phyloP scores from a whole-genome alignment of 2,113 vertebrate genomes.

The Hirundichthys speculiger region DNA sequence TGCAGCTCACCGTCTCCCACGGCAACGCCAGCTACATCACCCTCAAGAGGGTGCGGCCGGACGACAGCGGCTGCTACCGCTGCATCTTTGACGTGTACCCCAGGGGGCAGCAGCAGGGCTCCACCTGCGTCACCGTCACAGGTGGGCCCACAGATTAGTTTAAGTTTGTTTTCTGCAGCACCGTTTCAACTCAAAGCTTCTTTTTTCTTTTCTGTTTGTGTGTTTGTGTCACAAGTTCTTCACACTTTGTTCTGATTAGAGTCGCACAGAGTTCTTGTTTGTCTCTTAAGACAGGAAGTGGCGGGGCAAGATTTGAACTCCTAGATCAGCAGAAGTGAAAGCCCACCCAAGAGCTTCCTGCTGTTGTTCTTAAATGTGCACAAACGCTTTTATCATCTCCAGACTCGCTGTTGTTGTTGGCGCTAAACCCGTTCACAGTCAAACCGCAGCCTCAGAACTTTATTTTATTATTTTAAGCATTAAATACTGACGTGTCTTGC shows the following conservation, averaged over 20 bases:
- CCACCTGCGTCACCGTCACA: constrained; percentile 67
- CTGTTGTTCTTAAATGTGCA: constrained; percentile 32
- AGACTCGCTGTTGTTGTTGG: constrained; percentile 1
- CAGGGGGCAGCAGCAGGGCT: constrained; percentile 54
- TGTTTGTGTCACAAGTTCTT: neutral
- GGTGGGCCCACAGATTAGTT: too few species aligned
- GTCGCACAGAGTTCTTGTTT: constrained; percentile 19
- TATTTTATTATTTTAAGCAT: too few species aligned
- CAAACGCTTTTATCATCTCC: neutral
- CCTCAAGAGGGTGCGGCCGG: constrained; percentile 49
- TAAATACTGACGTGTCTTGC: neutral
- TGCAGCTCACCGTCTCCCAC: constrained; percentile 49
- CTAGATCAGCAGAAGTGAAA: constrained; percentile 15
- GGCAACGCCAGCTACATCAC: constrained; percentile 66
- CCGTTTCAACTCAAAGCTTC: too few species aligned
- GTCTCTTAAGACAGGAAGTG: constrained; percentile 29
- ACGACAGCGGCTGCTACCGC: constrained; percentile 75
- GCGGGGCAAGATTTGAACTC: constrained; percentile 10
- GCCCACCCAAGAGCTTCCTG: constrained; percentile 1
- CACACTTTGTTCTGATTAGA: neutral
- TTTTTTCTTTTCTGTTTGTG: constrained; percentile 18
- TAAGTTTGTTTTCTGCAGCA: too few species aligned
- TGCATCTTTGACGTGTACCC: constrained; percentile 80
- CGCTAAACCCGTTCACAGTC: neutral
- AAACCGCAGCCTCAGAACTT: too few species aligned